Conservation (phyloP, 1,140 invertebrate species). For the Dendrolimus kikuchii region DNA sequence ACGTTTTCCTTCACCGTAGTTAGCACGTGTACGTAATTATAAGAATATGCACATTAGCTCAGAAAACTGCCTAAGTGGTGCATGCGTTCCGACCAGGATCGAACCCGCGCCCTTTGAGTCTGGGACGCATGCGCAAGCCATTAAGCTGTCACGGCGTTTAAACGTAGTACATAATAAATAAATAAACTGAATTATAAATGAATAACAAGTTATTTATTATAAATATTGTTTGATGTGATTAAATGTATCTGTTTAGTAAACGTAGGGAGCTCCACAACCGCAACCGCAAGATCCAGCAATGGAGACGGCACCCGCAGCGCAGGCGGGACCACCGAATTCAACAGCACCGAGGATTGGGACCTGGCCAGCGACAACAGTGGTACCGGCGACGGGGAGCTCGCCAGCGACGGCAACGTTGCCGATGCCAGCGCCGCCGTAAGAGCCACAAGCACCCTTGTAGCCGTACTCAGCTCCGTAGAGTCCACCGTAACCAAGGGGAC, state of each 20-base stretch:
- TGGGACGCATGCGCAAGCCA: too few species aligned
- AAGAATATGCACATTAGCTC: too few species aligned
- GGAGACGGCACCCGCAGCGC: constrained; percentile 6
- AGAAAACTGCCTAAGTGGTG: too few species aligned
- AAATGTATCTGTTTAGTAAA: background rate
- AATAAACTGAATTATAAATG: too few species aligned
- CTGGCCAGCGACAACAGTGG: constrained; percentile 7
- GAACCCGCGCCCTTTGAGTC: too few species aligned
- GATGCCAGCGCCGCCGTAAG: constrained; percentile 30
- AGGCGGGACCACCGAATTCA: constrained; percentile 1
- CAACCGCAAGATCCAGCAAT: constrained; percentile 7
- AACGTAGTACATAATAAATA: too few species aligned
- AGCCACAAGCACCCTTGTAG: constrained; percentile 1
- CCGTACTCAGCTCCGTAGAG: background rate
- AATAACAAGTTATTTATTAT: too few species aligned
- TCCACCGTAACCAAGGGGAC: background rate
- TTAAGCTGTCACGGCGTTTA: too few species aligned
- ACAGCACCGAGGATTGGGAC: constrained; percentile 8
- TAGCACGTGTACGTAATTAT: too few species aligned
- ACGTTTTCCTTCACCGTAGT: too few species aligned
- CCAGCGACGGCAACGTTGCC: constrained; percentile 34
- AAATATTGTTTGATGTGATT: too few species aligned
- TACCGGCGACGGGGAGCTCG: constrained; percentile 30
- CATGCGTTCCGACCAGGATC: too few species aligned
- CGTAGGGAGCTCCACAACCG: constrained; percentile 1